Base-by-base conservation (phyloP, 2,797 vertebrate genomes). In the Nyctibius grandis region DNA sequence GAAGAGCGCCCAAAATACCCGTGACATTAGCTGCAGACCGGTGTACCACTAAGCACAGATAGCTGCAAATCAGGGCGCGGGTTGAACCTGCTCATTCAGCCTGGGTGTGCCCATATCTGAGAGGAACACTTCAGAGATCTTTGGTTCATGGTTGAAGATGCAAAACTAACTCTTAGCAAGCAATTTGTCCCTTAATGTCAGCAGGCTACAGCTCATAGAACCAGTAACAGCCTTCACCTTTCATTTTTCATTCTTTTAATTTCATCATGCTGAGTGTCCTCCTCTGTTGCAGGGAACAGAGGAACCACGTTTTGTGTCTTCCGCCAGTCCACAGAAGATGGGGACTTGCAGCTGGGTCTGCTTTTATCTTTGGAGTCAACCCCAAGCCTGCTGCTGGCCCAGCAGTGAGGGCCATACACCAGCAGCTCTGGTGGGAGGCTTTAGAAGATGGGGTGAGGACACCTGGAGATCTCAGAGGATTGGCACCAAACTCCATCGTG, bases 91-190 rank as follows among this genome's bases (percentile, higher is more conserved):
- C 36, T 91, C n/a, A 2, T 56, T 89, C 60, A 67, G n/a, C 44
- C 72, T 56, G 64, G 81, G 86, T 48, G 73, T 94, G 91, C 44
- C 73, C 69, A 10, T 78, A 54, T 40, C 57, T 21, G 70, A 85
- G n/a, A 75, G 51, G n/a, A 61, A 33, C 67, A 33, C 51, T 63
- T 73, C 63, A 88, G 64, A 68, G 12, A 22, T 5, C 56, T 56
- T 9, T 44, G 48, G 76, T 92, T 91, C 85, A 48, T 2, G 1
- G n/a, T 11, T 88, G 82, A 34, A 80, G 60, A 68, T 88, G 68
- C 78, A 85, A 89, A 85, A 13, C 20, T 61, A 56, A 21, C 65
- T 45, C 80, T 60, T 53, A 21, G 13, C 38, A 78, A 79, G 54
- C 22, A 44, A 47, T 59, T 85, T 38, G 33, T 69, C n/a, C 31